phyloP scores from a whole-genome alignment of 2,797 vertebrate species.

The Notolabrus celidotus region DNA sequence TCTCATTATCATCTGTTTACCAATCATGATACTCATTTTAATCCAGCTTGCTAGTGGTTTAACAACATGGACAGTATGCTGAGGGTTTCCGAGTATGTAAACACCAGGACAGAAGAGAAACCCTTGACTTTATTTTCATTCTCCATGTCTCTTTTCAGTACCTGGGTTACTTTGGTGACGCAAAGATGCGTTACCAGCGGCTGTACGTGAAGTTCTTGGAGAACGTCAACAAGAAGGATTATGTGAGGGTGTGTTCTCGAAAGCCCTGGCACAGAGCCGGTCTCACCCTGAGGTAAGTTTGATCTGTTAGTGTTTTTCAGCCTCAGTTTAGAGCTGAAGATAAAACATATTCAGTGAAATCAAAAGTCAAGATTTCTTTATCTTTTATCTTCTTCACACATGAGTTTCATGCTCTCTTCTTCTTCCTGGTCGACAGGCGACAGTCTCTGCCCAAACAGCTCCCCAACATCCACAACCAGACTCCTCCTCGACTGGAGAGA shows the following conservation, averaged over 20 bases:
- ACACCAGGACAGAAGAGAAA: too few relatives aligned
- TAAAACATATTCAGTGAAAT: background rate
- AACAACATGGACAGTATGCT: too few relatives aligned
- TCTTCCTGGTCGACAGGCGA: slow-evolving; percentile 75
- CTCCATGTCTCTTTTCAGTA: slow-evolving; percentile 78
- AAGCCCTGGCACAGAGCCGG: slow-evolving; percentile 92
- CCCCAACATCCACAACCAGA: slow-evolving; percentile 72
- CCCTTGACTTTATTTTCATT: too few relatives aligned
- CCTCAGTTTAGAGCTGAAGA: background rate
- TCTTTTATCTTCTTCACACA: too few relatives aligned
- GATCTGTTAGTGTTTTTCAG: background rate
- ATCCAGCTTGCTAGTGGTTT: too few relatives aligned
- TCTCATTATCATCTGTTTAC: too few relatives aligned
- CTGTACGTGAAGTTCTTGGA: slow-evolving; percentile 95
- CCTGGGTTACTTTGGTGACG: slow-evolving; percentile 93
- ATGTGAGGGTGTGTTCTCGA: slow-evolving; percentile 91
- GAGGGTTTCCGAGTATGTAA: too few relatives aligned
- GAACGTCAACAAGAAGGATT: slow-evolving; percentile 95
- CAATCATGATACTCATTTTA: too few relatives aligned
- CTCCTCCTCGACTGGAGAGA: slow-evolving; percentile 76
- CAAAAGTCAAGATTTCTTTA: background rate
- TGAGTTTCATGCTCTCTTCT: background rate
- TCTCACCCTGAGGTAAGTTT: slow-evolving; percentile 86
- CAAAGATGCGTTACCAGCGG: slow-evolving; percentile 93
- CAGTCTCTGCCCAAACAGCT: slow-evolving; percentile 89